Conservation (phyloP, 2,113 vertebrate genomes). For the Alces alces region DNA sequence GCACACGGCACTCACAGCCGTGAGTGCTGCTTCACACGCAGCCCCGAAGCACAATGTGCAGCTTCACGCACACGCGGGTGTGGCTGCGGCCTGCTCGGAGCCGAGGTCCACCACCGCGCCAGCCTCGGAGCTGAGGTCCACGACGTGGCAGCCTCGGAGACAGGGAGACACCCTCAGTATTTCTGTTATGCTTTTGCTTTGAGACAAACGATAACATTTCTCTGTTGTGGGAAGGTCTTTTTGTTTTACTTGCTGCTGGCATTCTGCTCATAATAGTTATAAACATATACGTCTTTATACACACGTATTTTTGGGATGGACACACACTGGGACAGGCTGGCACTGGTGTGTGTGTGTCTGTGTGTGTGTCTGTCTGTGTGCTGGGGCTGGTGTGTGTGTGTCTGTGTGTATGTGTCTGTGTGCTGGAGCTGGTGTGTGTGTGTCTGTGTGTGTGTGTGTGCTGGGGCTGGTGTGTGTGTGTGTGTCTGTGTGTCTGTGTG, state of each 20-base stretch:
- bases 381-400: no score
- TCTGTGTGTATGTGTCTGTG: no score
- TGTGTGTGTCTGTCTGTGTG: no score
- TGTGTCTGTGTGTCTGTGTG: no score
- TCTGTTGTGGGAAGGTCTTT: neutral
- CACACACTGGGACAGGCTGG: neutral
- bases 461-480: no score
- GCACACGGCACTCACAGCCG: neutral
- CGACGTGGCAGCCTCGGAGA: neutral
- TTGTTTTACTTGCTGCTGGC: neutral
- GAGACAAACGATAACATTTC: neutral
- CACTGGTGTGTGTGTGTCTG: neutral
- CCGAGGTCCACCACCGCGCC: neutral
- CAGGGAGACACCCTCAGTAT: neutral
- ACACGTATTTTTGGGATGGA: neutral
- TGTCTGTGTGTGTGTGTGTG: neutral
- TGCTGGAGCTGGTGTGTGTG: neutral
- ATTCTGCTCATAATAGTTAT: neutral
- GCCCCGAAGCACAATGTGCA: neutral
- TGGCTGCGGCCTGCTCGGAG: neutral
- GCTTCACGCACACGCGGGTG: neutral
- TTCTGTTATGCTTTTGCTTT: neutral
- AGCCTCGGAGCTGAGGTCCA: neutral
- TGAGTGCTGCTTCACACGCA: no score
- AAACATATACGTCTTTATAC: no score